Base-by-base conservation (phyloP, 37 sponge, comb jelly and placozoan species). In the Chondrosia reniformis region DNA sequence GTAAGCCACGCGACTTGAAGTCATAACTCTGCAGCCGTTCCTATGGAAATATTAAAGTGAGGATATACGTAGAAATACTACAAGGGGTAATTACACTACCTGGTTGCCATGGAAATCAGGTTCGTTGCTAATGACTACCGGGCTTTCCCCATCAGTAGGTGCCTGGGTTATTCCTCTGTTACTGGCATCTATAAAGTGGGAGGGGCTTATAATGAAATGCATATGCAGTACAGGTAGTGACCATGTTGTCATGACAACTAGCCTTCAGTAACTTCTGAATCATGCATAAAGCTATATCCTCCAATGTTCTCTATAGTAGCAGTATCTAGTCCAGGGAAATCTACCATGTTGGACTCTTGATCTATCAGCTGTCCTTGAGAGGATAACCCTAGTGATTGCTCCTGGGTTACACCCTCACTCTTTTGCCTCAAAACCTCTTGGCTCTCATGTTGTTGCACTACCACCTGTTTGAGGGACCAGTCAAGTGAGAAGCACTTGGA, bases 231-330 rank as follows among this genome's bases (percentile, higher is more conserved):
- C 15, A 49, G 15, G 15, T 49, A 49, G 15, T 19, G 15, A 49
- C 52, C 10, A 49, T 49, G 15, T 49, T 49, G 52, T 10, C 10
- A 49, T 30, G 34, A 15, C 66, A 3, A 3, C 42, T 34, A 19
- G 22, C 72, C 42, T 33, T 1, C 19, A 9, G 42, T 56, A 30
- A 87, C 71, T 43, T 88, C 83, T 21, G 90, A 89, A 17, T 89
- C 79, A 40, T 84, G 85, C 82, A 89, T 77, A 63, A 89, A 89
- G 49, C 81, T 73, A 78, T 84, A 80, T 12, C 52, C 80, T n/a
- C 54, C 81, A 24, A 33, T 69, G 5, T 69, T 39, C 61, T 6
- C 61, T 13, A 13, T 30, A 37, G 19, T 69, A n/a, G 1, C 7
- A 2, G 72, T 41, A 25, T 69, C 72, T 34, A 69, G 72, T 39